Base-by-base conservation (phyloP, 2,888 invertebrate genomes). In the Perdita meconis region DNA sequence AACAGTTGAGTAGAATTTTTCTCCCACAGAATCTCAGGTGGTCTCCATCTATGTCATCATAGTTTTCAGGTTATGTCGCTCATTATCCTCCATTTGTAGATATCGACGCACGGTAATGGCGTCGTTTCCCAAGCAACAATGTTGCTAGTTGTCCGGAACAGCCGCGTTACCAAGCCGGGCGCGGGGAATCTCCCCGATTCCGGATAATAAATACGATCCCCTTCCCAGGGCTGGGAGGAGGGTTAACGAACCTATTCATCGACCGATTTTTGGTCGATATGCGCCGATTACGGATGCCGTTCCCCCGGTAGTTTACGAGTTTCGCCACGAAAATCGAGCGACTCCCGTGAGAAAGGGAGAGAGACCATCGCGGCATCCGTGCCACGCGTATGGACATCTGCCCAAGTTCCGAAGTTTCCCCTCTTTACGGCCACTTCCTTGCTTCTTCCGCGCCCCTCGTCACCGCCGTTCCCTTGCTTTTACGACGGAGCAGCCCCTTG, bases 351-450 rank as follows among this genome's bases (percentile, higher is more conserved):
- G 83, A 84, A 84, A 81, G 71, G 65, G 50, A 74, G 55, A 74
- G 71, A 56, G 68, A 85, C 70, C 72, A 69, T 60, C 60, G 61
- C 59, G 51, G 56, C 63, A 56, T 70, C 67, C 66, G 64, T 68
- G 67, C 56, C 64, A 26, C 22, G 44, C 55, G 44, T 72, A 34
- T 64, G 81, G 81, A 84, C 84, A 84, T 84, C 84, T 84, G 84
- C 79, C 83, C 68, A 84, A 81, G 85, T 83, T 78, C 67, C 81
- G 71, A 80, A 73, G 72, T 81, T 85, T 85, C 78, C 82, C 79
- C 83, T 71, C 85, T 79, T 81, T 75, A 77, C 63, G 73, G 44
- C 55, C 72, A 68, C 80, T 80, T 79, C 82, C 70, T 82, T 66
- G 77, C 73, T 83, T 80, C 72, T 67, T 76, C 72, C 73, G 66